Base-by-base conservation (phyloP, 2,113 vertebrate genomes). In the Lampris incognitus region DNA sequence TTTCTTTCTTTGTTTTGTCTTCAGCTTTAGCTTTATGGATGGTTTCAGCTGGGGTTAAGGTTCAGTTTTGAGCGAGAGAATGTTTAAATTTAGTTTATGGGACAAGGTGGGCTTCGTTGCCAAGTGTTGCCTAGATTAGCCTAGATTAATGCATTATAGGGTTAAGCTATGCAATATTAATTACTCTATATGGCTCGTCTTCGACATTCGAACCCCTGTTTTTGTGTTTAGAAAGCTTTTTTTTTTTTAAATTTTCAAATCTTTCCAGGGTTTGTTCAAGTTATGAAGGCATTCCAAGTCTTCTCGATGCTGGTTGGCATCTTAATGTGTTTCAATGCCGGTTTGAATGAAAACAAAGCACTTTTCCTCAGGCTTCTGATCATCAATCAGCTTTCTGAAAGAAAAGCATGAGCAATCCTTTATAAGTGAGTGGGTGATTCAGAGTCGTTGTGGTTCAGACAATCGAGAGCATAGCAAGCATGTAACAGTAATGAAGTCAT, bases 401-500 rank as follows among this genome's bases (percentile, higher is more conserved):
- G 57, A 78, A 73, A 55, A 38, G 0, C 48, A 49, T 51, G 65
- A 63, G 1, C 70, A 5, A 36, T 2, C 49, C 44, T 11, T n/a
- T 41, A 37, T 69, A n/a, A 38, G 4, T 9, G 0, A 1, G 5
- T 58, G 24, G 6, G 6, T 55, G n/a, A 2, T 38, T 83, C 79
- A 61, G 6, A 58, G 37, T 58, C 2, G 11, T n/a, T 74, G 64
- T 48, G 49, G 38, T 71, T 78, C 6, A 72, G 41, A 82, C 60
- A 69, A 39, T 64, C 0, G 66, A 51, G 69, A 76, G 74, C 74
- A 80, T 67, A 57, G 60, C 65, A 86, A 90, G 79, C 69, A 83
- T 82, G 85, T 85, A 83, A 82, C 80, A 78, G 86, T 83, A 78
- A 80, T 89, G 84, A 78, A 83, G 86, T 90, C 87, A 91, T 90